Evolutionary conservation across 2,888 invertebrate species (phyloP), one percentile per base, ranked within the genome.

Genomic region (Scaptomyza tumidula): DNA sequence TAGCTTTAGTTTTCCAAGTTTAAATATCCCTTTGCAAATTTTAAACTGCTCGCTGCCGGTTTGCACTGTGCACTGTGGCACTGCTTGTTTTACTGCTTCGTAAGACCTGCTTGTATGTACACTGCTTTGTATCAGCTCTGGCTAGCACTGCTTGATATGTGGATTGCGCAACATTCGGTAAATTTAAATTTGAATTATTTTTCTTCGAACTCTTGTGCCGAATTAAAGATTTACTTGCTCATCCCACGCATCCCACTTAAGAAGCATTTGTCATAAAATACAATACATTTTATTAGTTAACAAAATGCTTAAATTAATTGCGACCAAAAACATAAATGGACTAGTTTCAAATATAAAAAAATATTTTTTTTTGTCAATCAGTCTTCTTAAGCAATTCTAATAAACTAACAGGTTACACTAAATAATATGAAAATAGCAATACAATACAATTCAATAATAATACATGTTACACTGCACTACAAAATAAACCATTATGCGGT

Each of bases 401-500:
- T 45, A 16, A 53, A 10, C 39, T 67, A 61, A 56, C 39, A 53
- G 50, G 73, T 0, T 6, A 16, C 1, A 41, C 10, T 50, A 70
- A 56, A 61, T 68, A 73, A 46, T 71, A 66, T 43, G 49, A 54
- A 41, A 27, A 53, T 52, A 46, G 19, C 59, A 59, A 60, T 68
- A 60, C 14, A 62, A 62, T 77, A 73, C 53, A 57, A 43, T 41
- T 41, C 24, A 56, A 53, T 52, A 57, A 46, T 67, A 80, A 71
- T 68, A 78, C 66, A 67, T 55, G 71, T 78, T 14, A 60, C 65
- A 68, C 82, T 81, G 78, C 60, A 68, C 78, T 46, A 54, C 64
- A 62, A 56, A 77, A 63, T 13, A 59, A 44, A 16, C 14, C 50
- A 16, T 37, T 27, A 61, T 53, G 52, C 46, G 31, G 39, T 54